Evolutionary conservation across 2,797 vertebrate genomes (phyloP), one percentile per base, ranked within the genome.

Genomic region (Falco cherrug): DNA sequence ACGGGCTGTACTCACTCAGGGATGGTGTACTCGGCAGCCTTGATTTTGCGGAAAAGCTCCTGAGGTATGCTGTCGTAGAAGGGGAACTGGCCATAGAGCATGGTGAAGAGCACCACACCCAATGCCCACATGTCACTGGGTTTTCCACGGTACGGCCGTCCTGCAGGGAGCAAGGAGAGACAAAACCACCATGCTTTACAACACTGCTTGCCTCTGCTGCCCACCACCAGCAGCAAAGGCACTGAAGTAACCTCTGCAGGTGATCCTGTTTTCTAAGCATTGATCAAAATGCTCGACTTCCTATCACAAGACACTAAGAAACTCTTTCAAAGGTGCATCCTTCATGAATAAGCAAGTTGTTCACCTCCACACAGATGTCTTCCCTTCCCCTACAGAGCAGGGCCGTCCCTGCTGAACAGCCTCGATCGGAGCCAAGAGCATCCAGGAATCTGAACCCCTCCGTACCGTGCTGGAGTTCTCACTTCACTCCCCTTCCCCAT

Each of bases 51-150:
- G 98, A 99, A 99, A 89, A 99, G 99, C 98, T 99, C 99, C 98
- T 99, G 99, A 95, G 99, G 99, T 98, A 99, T 99, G 98, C 99
- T 99, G 98, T 99, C 99, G 53, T 99, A 99, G 98, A 99, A 99
- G 51, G 99, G 99, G 97, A 99, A 99, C 98, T 99, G 99, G 92
- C 99, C 99, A 0, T 99, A 99, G 5, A 99, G 98, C 99, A 99
- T 99, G 95, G 99, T 99, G 98, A 99, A 99, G 45, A 99, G 99
- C 84, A 99, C 99, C 76, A 99, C 99, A 0, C 99, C 99, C 64
- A 99, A 97, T 0, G 99, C 99, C 99, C 99, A 99, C 99, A 99
- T 99, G 98, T 99, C 99, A 6, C 99, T 99, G 89, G 99, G 99
- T 95, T 99, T 99, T 51, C 99, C 99, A 2, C 99, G 98, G 94